Percentiles rank a stretch among this genome's conserved stretches.
phyloP scores from a whole-genome alignment of 2,888 invertebrate genomes.

The Caenorhabditis afra region DNA sequence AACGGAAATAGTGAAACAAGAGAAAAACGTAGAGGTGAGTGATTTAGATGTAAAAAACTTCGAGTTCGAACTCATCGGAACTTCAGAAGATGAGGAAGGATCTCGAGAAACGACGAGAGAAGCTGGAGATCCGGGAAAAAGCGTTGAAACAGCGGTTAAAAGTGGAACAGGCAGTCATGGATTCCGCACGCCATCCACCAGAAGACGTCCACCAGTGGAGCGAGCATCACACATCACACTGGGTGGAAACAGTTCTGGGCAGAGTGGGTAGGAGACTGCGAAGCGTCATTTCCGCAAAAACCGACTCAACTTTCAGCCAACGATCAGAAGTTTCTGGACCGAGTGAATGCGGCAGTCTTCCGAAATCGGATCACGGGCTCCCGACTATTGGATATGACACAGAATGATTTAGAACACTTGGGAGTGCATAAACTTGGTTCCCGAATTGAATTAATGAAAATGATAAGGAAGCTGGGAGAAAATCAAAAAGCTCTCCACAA shows the following conservation, averaged over 20 bases:
- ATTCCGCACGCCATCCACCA: constrained; percentile 57
- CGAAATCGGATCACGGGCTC: constrained; percentile 73
- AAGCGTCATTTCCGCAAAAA: too few species aligned
- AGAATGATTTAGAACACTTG: constrained; percentile 72
- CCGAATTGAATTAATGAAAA: constrained; percentile 60
- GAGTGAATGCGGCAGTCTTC: constrained; percentile 66
- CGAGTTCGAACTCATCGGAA: not conserved
- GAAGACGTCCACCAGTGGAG: constrained; percentile 70
- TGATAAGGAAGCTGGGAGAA: constrained; percentile 49
- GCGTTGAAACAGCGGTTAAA: constrained; percentile 64
- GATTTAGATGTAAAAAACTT: too few species aligned
- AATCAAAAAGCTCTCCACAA: constrained; percentile 53
- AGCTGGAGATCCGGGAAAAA: constrained; percentile 69
- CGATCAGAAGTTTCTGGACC: constrained; percentile 65
- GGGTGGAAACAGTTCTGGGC: constrained; percentile 65
- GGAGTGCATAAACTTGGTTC: constrained; percentile 64
- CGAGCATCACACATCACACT: constrained; percentile 72
- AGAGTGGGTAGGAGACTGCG: constrained; percentile 49
- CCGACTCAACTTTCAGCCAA: constrained; percentile 56
- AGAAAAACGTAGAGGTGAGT: constrained; percentile 65
- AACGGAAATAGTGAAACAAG: constrained; percentile 70
- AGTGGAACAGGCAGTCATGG: constrained; percentile 54
- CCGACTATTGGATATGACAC: constrained; percentile 70
- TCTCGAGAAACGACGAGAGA: constrained; percentile 70
- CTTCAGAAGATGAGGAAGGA: constrained; percentile 67